phyloP scores from a whole-genome alignment of 2,797 vertebrate species.

The Spheniscus humboldti region DNA sequence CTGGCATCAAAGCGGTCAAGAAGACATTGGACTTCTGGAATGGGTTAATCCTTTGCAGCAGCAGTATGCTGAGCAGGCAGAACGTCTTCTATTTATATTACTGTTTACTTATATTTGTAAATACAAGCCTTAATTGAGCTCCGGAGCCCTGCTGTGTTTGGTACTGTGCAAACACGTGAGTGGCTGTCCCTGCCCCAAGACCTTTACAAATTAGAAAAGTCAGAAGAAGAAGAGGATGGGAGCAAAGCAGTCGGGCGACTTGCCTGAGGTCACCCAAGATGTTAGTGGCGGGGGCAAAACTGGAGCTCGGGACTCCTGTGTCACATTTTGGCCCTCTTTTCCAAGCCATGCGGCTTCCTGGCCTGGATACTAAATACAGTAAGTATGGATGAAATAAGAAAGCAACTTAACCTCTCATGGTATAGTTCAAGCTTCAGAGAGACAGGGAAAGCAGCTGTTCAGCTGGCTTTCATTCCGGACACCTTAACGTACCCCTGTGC shows the following conservation, averaged over 20 bases:
- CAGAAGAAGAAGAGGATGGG: neutral
- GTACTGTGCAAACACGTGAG: neutral
- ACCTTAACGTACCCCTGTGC: neutral
- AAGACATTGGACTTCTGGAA: conserved; percentile 49
- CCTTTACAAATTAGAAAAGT: neutral
- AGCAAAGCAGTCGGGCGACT: neutral
- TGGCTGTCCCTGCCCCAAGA: conserved; percentile 22
- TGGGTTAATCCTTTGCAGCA: conserved; percentile 32
- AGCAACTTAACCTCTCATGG: neutral
- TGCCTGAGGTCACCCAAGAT: neutral
- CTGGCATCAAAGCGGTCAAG: conserved; percentile 54
- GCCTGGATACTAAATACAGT: neutral
- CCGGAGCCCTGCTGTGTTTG: neutral
- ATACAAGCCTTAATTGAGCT: conserved; percentile 27
- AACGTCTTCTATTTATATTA: conserved; percentile 50
- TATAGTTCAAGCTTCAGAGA: neutral
- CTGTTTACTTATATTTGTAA: conserved; percentile 54
- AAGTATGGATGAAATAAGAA: neutral
- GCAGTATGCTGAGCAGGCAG: conserved; percentile 37
- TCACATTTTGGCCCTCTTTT: neutral
- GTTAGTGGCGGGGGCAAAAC: neutral
- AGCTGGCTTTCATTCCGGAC: neutral
- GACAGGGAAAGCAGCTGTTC: neutral
- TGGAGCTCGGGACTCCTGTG: neutral
- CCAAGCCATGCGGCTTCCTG: neutral